These are phyloP conservation scores for Hyposoter didymator DNA, from an alignment of 2,888 invertebrate genomes.

Conservation along the genomic window DNA sequence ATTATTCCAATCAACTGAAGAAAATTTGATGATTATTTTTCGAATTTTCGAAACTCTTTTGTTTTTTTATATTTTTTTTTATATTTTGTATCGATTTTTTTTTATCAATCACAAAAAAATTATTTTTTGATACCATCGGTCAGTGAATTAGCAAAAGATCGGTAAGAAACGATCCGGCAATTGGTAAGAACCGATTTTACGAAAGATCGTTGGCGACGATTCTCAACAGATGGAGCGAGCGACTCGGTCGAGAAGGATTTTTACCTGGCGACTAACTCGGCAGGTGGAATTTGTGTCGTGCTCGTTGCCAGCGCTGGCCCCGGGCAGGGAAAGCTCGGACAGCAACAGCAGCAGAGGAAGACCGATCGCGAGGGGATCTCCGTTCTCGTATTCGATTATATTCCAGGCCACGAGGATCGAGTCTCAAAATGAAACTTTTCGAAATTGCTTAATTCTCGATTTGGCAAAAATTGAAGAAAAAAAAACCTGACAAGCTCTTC, in stretches of 20 bases:
- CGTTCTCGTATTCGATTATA: background rate
- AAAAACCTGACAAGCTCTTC: background rate
- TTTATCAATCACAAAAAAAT: background rate
- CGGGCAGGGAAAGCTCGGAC: constrained; percentile 79
- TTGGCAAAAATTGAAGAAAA: background rate
- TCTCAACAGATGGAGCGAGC: constrained; percentile 54
- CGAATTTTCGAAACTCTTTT: background rate
- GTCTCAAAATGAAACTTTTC: background rate
- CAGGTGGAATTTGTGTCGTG: constrained; percentile 29
- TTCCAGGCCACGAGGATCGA: constrained; percentile 1
- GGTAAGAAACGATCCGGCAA: constrained; percentile 44
- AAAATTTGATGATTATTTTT: too few relatives aligned
- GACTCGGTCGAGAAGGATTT: background rate
- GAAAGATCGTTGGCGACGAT: constrained; percentile 29
- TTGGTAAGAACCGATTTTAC: constrained; percentile 34
- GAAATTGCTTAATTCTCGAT: background rate
- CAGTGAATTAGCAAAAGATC: constrained; percentile 33
- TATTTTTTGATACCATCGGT: background rate
- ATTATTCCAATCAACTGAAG: background rate
- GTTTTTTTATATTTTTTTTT: background rate
- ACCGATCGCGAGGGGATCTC: background rate
- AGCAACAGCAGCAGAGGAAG: constrained; percentile 1
- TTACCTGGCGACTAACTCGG: constrained; percentile 9
- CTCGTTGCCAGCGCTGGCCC: constrained; percentile 68
- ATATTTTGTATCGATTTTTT: background rate